Percentiles rank a stretch among this genome's conserved stretches.
phyloP scores from a whole-genome alignment of 2,888 invertebrate species.

The Nomada goodeniana region DNA sequence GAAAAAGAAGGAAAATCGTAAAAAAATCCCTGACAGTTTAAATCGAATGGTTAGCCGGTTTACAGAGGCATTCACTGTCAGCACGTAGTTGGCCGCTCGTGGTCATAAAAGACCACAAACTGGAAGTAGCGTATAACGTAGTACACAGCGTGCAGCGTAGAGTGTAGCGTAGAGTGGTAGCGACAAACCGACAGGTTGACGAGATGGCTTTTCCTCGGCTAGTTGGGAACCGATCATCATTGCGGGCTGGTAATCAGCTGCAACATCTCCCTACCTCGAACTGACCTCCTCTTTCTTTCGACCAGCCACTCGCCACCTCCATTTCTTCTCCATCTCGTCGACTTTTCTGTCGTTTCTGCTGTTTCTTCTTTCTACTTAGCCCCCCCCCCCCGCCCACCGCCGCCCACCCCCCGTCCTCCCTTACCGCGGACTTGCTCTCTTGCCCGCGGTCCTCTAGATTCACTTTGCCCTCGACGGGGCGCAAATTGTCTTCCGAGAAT shows the following conservation, averaged over 20 bases:
- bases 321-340: slow-evolving; percentile 11
- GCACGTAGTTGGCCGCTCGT: slow-evolving; percentile 54
- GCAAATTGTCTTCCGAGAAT: slow-evolving; percentile 80
- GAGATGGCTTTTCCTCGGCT: slow-evolving; percentile 54
- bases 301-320: slow-evolving; percentile 35
- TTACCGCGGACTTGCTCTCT: slow-evolving; percentile 18
- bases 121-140: slow-evolving; percentile 20
- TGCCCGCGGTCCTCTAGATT: slow-evolving; percentile 50
- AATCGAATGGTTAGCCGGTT: slow-evolving; percentile 61
- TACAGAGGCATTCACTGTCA: slow-evolving; percentile 69
- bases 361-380: slow-evolving; percentile 3
- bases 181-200: slow-evolving; percentile 68
- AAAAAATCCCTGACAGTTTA: slow-evolving; percentile 46
- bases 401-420: background rate
- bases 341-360: slow-evolving; percentile 16
- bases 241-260: slow-evolving; percentile 75
- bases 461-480: slow-evolving; percentile 65
- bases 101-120: slow-evolving; percentile 63
- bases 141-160: background rate
- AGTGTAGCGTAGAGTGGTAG: slow-evolving; percentile 48
- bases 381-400: too few species aligned
- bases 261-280: slow-evolving; percentile 54
- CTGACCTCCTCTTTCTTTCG: slow-evolving; percentile 35
- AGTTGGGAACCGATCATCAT: slow-evolving; percentile 73
- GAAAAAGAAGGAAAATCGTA: slow-evolving; percentile 60